Percentiles rank a stretch among this genome's conserved stretches.
phyloP scores from a whole-genome alignment of 2,797 vertebrate genomes.

The Cichlasoma orientale region DNA sequence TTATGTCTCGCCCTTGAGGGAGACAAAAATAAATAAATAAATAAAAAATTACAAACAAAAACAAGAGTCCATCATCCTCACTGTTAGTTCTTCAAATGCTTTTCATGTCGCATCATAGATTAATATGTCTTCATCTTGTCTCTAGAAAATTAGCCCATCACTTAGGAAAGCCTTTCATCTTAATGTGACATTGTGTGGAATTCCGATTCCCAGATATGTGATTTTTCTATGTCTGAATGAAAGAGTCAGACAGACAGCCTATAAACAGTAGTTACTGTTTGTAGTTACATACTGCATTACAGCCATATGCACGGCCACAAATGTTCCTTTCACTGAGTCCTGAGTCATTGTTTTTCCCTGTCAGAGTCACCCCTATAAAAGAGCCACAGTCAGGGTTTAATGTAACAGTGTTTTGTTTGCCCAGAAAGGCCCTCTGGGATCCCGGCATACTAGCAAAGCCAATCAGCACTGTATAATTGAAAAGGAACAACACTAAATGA shows the following conservation, averaged over 20 bases:
- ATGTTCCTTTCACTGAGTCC: neutral
- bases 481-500: slow-evolving; percentile 63
- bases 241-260: slow-evolving; percentile 20
- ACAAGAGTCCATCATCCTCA: slow-evolving; percentile 33
- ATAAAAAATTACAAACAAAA: slow-evolving; percentile 8
- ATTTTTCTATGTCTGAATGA: slow-evolving; percentile 7
- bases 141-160: slow-evolving; percentile 50
- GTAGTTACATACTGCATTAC: slow-evolving; percentile 23
- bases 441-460: slow-evolving; percentile 35
- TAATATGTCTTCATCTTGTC: slow-evolving; percentile 54
- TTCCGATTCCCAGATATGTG: slow-evolving; percentile 17
- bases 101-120: slow-evolving; percentile 34
- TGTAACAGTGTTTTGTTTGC: slow-evolving; percentile 39
- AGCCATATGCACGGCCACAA: neutral
- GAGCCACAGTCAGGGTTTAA: slow-evolving; percentile 16
- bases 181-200: slow-evolving; percentile 36
- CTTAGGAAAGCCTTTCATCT: slow-evolving; percentile 48
- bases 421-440: slow-evolving; percentile 52
- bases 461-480: slow-evolving; percentile 62
- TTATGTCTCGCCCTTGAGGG: slow-evolving; percentile 50
- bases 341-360: neutral
- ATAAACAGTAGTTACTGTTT: slow-evolving; percentile 53
- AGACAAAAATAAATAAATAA: slow-evolving; percentile 2
- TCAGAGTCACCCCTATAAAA: slow-evolving; percentile 21
- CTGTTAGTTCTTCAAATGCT: slow-evolving; percentile 42